Base-by-base conservation (phyloP, 2,113 vertebrate genomes). In the Asarcornis scutulata region DNA sequence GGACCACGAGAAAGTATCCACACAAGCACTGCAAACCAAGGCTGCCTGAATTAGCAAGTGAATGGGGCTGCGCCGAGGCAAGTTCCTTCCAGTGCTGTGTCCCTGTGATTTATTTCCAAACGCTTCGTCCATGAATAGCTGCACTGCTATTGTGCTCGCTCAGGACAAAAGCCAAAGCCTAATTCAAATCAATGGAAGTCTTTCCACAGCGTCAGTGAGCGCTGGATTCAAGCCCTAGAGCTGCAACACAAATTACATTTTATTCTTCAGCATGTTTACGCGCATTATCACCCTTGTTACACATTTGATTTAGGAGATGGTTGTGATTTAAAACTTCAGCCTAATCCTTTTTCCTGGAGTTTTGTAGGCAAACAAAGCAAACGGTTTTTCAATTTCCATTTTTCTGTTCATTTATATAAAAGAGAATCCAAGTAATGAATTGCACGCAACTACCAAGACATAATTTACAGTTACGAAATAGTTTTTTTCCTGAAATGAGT, bases 121-220 rank as follows among this genome's bases (percentile, higher is more conserved):
- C 83, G 72, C 66, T 93, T 84, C 80, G 87, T 77, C 89, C 80
- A n/a, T 34, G 58, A 94, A 89, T 60, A 91, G 86, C 77, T 87
- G 86, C 22, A 13, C 66, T 92, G 81, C 21, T 91, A 87, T 92
- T 96, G 93, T 96, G 78, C 31, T 94, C 80, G 17, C 62, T 69
- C 94, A 91, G 91, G 92, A 94, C 80, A 76, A 82, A 88, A 92
- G 96, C 92, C 93, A 96, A 96, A 59, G 83, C 71, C 86, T 84
- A 75, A 92, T 76, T 92, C 93, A 84, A 59, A 92, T 82, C 93
- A 84, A 58, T 87, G 77, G 80, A 92, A 94, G 74, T 29, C 86
- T 91, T 94, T 93, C 91, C 81, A 71, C 62, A 95, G 83, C 88
- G 88, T 53, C 86, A 89, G 52, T 1, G 7, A 78, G 69, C 8